Percentiles rank a stretch among this genome's conserved stretches.
These are phyloP conservation scores for Brachirus orientalis DNA, from an alignment of 2,113 vertebrate genomes.

Conservation along the genomic window DNA sequence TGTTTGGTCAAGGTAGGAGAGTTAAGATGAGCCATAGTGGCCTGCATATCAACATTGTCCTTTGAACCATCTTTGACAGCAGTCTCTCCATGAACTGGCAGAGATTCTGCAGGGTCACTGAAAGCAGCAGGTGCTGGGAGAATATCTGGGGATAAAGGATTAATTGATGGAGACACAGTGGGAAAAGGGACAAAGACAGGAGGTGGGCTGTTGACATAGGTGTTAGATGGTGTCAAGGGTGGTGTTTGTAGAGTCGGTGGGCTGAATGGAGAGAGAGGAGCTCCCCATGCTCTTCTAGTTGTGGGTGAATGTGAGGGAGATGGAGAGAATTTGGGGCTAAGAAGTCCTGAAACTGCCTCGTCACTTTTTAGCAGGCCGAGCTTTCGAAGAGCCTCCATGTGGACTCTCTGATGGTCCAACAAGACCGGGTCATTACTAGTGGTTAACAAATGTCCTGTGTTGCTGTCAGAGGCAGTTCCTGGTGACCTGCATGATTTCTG, in stretches of 20 bases:
- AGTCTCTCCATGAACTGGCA: not conserved
- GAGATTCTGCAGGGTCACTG: conserved; percentile 18
- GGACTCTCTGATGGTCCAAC: conserved; percentile 77
- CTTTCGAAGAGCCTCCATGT: conserved; percentile 87
- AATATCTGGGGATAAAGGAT: conserved; percentile 20
- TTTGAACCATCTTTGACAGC: conserved; percentile 7
- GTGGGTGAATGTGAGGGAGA: conserved; percentile 24
- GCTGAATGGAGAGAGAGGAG: conserved; percentile 48
- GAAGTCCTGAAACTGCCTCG: conserved; percentile 40
- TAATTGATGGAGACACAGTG: not conserved
- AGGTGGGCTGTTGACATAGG: not conserved
- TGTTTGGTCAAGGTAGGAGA: conserved; percentile 27
- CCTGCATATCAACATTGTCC: not conserved
- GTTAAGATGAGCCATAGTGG: not conserved
- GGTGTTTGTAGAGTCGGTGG: conserved; percentile 34
- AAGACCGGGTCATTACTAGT: conserved; percentile 31
- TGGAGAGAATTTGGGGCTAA: conserved; percentile 39
- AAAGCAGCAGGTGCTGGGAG: conserved; percentile 60
- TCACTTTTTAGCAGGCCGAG: conserved; percentile 86
- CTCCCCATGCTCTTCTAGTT: conserved; percentile 46
- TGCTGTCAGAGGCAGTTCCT: conserved; percentile 21
- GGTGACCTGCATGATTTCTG: conserved; percentile 83
- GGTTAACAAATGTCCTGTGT: not conserved
- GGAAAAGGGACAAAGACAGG: not conserved
- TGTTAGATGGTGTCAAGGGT: conserved; percentile 2